Percentiles rank a stretch among this genome's conserved stretches.
phyloP scores from a whole-genome alignment of 2,113 vertebrate species.

The Jacana jacana region DNA sequence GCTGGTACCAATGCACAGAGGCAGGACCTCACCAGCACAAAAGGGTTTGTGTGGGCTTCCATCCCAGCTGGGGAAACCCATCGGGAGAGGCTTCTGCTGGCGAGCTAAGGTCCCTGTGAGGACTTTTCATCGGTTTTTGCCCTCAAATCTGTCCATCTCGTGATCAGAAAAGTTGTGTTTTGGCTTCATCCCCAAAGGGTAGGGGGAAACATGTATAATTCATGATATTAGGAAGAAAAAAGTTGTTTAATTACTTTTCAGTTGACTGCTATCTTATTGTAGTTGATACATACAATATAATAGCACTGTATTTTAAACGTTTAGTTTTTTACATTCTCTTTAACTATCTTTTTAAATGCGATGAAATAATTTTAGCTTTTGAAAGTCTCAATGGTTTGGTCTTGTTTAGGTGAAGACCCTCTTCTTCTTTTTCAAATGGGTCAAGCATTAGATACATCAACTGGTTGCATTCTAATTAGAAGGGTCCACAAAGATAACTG shows the following conservation, averaged over 20 bases:
- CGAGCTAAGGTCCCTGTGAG: background rate
- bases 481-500: conserved; percentile 66
- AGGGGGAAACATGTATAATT: conserved; percentile 15
- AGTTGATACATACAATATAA: conserved; percentile 20
- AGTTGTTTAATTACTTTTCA: conserved; percentile 42
- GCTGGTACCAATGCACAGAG: background rate
- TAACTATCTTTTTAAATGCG: conserved; percentile 51
- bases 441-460: conserved; percentile 60
- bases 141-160: background rate
- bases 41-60: background rate
- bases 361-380: conserved; percentile 63
- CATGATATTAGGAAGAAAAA: conserved; percentile 31
- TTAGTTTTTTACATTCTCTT: conserved; percentile 52
- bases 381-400: conserved; percentile 58
- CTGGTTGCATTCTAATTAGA: conserved; percentile 58
- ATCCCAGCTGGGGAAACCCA: background rate
- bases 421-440: conserved; percentile 20
- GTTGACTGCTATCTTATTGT: conserved; percentile 45
- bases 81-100: background rate
- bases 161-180: conserved; percentile 27
- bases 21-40: background rate
- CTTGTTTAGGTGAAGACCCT: conserved; percentile 58
- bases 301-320: conserved; percentile 45
- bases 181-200: conserved; percentile 47
- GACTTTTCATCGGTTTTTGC: background rate